Evolutionary conservation across 2,888 invertebrate genomes (phyloP), one percentile per base, ranked within the genome.

Genomic region (Papilio protenor): DNA sequence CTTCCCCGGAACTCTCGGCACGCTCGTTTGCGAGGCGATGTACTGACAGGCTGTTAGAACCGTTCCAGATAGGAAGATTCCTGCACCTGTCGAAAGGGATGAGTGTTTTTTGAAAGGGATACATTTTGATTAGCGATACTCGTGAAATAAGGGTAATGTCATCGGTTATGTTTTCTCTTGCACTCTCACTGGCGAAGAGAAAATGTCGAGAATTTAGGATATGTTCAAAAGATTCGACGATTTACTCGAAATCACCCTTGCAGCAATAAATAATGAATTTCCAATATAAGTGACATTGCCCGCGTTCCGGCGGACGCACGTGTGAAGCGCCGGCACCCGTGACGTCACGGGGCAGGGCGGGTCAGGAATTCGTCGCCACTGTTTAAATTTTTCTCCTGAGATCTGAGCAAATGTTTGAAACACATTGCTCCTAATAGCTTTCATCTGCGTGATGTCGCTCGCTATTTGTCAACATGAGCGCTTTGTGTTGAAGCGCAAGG

Each of bases 401-500:
- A 69, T 16, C 40, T 18, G 66, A 27, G 61, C 27, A 61, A 69
- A 69, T 11, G n/a, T n/a, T 66, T 66, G 66, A 33, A 66, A 66
- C 66, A 40, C 16, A 21, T 45, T 45, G 40, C 21, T 21, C 12
- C n/a, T 21, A 69, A 45, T 21, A 61, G 61, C 61, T 61, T 23
- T 27, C 61, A 61, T 61, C 61, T 23, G 59, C 23, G 57, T 14
- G 21, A 21, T 21, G 12, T 21, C 21, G 57, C 21, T 10, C n/a
- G 21, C 2, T 57, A 55, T 59, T 21, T 23, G 18, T 55, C 18
- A 16, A 55, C 18, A 55, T 18, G 16, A 18, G 16, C 16, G 16
- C 18, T 18, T 55, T 16, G 12, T 23, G 59, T 11, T 12, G 23
- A 16, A 55, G 21, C n/a, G 4, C 0, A 55, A n/a, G n/a, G 2